Evolutionary conservation across 2,113 vertebrate genomes (phyloP).

Genomic region (Marmota flaviventris): DNA sequence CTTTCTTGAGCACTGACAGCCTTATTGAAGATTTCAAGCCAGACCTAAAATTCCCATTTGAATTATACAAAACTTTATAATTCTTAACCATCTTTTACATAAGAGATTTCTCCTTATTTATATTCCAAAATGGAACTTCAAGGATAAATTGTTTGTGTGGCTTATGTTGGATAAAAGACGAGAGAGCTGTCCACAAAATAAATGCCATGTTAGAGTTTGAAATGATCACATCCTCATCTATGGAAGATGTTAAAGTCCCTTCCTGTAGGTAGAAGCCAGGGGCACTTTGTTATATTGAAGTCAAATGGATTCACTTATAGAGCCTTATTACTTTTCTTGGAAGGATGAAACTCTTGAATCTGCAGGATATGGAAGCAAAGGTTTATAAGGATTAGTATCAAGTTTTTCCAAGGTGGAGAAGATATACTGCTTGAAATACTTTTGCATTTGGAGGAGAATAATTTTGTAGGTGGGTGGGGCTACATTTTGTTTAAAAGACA

Average conservation of each 20-base stretch:
- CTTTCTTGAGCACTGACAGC: background rate
- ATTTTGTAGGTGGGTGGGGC: constrained; percentile 35
- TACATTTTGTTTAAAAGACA: constrained; percentile 52
- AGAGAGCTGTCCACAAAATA: background rate
- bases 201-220: background rate
- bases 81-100: constrained; percentile 21
- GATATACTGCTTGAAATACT: background rate
- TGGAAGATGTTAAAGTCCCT: constrained; percentile 4
- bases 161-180: background rate
- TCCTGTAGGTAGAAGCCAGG: background rate
- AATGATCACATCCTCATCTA: background rate
- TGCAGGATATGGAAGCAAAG: background rate
- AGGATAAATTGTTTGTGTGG: background rate
- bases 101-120: background rate
- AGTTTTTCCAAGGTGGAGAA: constrained; percentile 29
- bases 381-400: background rate
- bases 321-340: background rate
- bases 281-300: background rate
- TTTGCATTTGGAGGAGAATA: background rate
- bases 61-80: background rate
- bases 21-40: background rate
- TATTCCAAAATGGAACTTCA: background rate
- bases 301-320: constrained; percentile 32
- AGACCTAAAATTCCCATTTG: background rate
- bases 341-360: constrained; percentile 42